These are phyloP conservation scores for Alca torda DNA, from an alignment of 2,797 vertebrate species.

Conservation along the genomic window DNA sequence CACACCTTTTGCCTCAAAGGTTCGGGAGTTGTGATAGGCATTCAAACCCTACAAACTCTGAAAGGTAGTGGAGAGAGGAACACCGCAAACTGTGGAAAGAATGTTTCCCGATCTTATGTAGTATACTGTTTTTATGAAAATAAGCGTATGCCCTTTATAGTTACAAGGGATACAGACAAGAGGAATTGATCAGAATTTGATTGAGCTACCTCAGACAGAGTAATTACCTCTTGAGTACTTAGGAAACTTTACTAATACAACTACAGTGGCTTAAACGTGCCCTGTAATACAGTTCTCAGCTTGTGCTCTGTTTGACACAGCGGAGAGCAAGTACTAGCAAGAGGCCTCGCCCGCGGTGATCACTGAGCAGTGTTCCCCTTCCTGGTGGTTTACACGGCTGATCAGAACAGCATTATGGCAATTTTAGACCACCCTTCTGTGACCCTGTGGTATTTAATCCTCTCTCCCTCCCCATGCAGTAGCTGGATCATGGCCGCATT, in stretches of 20 bases:
- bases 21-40: fast-evolving
- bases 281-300: background rate
- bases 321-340: background rate
- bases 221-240: background rate
- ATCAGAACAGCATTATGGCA: background rate
- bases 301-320: background rate
- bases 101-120: background rate
- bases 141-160: background rate
- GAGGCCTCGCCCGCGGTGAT: background rate
- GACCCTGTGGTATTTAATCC: background rate
- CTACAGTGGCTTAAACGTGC: fast-evolving
- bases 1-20: background rate
- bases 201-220: background rate
- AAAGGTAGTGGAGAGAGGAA: background rate
- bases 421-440: background rate
- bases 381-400: fast-evolving
- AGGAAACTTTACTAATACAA: background rate
- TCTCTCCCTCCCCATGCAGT: background rate
- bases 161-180: background rate
- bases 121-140: background rate
- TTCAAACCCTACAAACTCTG: background rate
- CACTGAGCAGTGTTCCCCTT: background rate
- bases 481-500: background rate
- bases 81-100: background rate
- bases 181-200: background rate